Percentiles rank a stretch among this genome's conserved stretches.
Evolutionary conservation across 2,113 vertebrate species (phyloP).

Genomic region (Scatophagus argus): DNA sequence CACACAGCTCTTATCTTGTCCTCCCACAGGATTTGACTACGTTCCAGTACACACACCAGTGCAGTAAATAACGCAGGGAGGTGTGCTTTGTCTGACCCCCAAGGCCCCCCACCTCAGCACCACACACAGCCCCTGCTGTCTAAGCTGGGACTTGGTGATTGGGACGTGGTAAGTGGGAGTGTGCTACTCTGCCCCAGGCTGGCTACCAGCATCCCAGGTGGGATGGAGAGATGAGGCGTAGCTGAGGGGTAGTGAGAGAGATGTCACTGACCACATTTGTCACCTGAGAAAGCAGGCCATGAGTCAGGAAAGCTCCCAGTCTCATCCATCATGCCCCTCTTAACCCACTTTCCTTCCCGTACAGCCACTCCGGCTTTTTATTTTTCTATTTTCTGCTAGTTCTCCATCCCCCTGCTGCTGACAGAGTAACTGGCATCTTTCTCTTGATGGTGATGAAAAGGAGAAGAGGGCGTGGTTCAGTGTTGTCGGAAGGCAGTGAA

Average conservation of each 20-base stretch:
- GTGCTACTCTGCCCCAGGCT: not conserved
- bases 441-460: slow-evolving; percentile 49
- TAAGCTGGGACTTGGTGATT: slow-evolving; percentile 16
- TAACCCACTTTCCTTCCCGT: slow-evolving; percentile 74
- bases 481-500: not conserved
- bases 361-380: slow-evolving; percentile 44
- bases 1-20: slow-evolving; percentile 34
- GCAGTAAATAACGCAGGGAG: slow-evolving; percentile 47
- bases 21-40: slow-evolving; percentile 11
- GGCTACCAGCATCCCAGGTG: slow-evolving; percentile 47
- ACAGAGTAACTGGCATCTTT: slow-evolving; percentile 41
- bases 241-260: slow-evolving; percentile 45
- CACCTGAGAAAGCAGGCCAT: slow-evolving; percentile 64
- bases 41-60: slow-evolving; percentile 29
- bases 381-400: slow-evolving; percentile 61
- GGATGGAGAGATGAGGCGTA: slow-evolving; percentile 18
- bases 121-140: not conserved
- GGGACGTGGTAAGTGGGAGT: slow-evolving; percentile 14
- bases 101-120: not conserved
- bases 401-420: slow-evolving; percentile 47
- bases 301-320: slow-evolving; percentile 67
- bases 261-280: slow-evolving; percentile 66
- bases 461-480: slow-evolving; percentile 8
- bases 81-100: slow-evolving; percentile 10
- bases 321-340: slow-evolving; percentile 76